These are phyloP conservation scores for Leptinotarsa rubiginosa DNA, from an alignment of 2,888 invertebrate species.

Conservation along the genomic window DNA sequence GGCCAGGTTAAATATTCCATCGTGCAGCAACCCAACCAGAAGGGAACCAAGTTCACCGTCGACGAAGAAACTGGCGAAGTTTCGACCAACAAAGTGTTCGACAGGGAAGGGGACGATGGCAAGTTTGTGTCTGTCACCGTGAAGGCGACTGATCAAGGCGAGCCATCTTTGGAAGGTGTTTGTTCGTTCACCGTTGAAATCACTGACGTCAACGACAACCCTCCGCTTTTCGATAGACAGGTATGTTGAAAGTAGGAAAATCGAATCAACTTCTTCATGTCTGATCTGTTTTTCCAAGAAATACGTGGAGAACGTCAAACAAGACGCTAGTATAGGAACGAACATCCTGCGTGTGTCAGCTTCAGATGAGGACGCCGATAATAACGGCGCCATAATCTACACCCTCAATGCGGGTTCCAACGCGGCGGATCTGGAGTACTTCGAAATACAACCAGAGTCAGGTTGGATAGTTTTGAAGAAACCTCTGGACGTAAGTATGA, in stretches of 20 bases:
- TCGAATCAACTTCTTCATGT: neutral
- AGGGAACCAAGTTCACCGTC: conserved; percentile 94
- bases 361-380: conserved; percentile 96
- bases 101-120: conserved; percentile 96
- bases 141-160: conserved; percentile 98
- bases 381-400: conserved; percentile 95
- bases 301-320: conserved; percentile 97
- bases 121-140: conserved; percentile 97
- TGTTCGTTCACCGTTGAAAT: conserved; percentile 99
- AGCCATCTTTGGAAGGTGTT: conserved; percentile 95
- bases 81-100: conserved; percentile 94
- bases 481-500: conserved; percentile 93
- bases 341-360: conserved; percentile 95
- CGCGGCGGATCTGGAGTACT: conserved; percentile 91
- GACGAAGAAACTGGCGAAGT: conserved; percentile 96
- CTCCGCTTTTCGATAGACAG: conserved; percentile 94
- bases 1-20: conserved; percentile 98
- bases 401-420: conserved; percentile 90
- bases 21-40: conserved; percentile 94
- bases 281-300: conserved; percentile 72
- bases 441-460: conserved; percentile 95
- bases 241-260: conserved; percentile 64
- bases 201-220: conserved; percentile 97
- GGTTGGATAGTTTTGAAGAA: conserved; percentile 97
- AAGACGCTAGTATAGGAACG: conserved; percentile 95